Evolutionary conservation across 2,888 invertebrate species (phyloP).

Genomic region (Halictus ligatus): DNA sequence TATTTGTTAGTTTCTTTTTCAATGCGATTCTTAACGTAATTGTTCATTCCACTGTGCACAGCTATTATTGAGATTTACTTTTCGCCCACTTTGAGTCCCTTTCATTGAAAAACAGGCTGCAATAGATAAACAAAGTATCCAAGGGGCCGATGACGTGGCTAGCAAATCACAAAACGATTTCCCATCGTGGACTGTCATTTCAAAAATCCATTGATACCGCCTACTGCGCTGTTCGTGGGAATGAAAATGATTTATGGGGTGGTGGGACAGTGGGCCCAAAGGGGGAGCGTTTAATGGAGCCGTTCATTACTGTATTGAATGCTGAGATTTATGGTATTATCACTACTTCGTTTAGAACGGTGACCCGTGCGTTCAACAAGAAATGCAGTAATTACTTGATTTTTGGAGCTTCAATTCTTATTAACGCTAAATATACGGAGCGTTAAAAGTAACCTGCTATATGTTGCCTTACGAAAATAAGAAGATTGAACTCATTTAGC

Average conservation of each 20-base stretch:
- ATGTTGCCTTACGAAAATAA: neutral
- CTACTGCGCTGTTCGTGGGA: neutral
- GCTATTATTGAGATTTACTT: neutral
- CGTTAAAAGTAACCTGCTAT: neutral
- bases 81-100: neutral
- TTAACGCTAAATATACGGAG: neutral
- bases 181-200: neutral
- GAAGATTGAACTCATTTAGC: neutral
- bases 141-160: neutral
- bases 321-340: neutral
- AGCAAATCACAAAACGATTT: neutral
- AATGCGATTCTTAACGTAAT: neutral
- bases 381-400: neutral
- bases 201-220: neutral
- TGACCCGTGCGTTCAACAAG: neutral
- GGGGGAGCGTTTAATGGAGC: neutral
- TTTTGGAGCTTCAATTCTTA: neutral
- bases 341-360: neutral
- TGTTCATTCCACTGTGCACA: neutral
- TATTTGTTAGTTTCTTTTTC: neutral
- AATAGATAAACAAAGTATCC: neutral
- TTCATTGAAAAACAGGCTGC: neutral
- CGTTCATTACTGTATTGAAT: neutral
- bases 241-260: neutral
- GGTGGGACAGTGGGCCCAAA: neutral